Conservation (phyloP, 2,113 vertebrate species). For the Nyctibius bracteatus region DNA sequence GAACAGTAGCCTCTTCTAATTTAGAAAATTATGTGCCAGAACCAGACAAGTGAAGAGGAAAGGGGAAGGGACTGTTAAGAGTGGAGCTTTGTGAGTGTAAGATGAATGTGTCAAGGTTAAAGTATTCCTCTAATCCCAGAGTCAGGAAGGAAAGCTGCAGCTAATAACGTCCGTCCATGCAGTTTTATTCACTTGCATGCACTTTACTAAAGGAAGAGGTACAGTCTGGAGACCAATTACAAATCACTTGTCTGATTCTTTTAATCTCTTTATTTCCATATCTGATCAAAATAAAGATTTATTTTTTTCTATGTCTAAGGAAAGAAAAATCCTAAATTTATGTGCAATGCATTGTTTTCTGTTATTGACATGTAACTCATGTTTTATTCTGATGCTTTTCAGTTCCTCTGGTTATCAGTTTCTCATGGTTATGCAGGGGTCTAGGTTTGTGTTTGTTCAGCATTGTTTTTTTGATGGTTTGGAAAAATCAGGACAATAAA, state of each 20-base stretch:
- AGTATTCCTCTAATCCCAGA: conserved; percentile 67
- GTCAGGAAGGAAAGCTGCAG: conserved; percentile 60
- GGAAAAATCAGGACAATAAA: neutral
- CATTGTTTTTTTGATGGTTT: neutral
- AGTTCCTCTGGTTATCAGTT: neutral
- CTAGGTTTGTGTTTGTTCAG: neutral
- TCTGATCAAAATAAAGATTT: conserved; percentile 68
- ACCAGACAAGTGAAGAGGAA: conserved; percentile 53
- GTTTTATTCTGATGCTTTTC: neutral
- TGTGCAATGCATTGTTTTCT: neutral
- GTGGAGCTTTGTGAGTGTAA: conserved; percentile 45
- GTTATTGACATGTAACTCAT: neutral
- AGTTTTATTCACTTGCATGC: conserved; percentile 47
- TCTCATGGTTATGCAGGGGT: neutral
- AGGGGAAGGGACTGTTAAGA: conserved; percentile 9
- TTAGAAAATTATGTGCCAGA: conserved; percentile 48
- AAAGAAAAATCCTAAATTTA: neutral
- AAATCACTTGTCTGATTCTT: conserved; percentile 70
- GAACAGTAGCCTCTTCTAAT: conserved; percentile 16
- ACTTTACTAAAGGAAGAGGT: conserved; percentile 47
- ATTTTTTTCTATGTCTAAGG: neutral
- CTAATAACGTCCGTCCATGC: conserved; percentile 64
- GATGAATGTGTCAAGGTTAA: conserved; percentile 72
- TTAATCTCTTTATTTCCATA: conserved; percentile 75
- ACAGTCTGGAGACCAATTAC: conserved; percentile 74